Evolutionary conservation across 30 jellyfish, hydroid and myxozoan genomes (phyloP), one percentile per base, ranked within the genome.

Genomic region (Hydractinia symbiolongicarpus): DNA sequence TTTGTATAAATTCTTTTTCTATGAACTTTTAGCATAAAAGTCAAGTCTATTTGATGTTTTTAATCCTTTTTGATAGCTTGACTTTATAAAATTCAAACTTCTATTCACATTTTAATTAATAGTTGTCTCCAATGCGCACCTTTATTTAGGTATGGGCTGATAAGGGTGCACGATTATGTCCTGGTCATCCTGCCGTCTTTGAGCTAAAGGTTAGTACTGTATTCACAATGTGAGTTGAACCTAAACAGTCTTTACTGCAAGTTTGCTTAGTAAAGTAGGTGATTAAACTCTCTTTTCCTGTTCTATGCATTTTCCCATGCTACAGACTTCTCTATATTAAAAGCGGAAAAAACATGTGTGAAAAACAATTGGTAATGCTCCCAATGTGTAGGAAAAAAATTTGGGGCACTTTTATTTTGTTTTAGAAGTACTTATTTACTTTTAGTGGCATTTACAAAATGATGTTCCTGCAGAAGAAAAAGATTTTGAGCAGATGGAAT

Each of bases 131-230:
- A 30, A 30, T 30, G 44, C 44, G 2, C 1, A 30, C 73, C 15
- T 52, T 19, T 61, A 72, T 17, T 9, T 56, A 88, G 94, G 94
- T 89, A 49, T 89, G 96, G 96, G 96, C 96, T 14, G 96, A 89
- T 66, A 89, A 83, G 75, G 96, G 95, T 54, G 90, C 83, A 15
- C 67, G 61, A 55, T 30, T 79, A 15, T 68, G 85, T 82, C 96
- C 95, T 4, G 86, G 78, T 55, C 96, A 89, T 67, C 95, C 96
- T 30, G 86, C 91, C 4, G 82, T 89, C 17, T 89, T 89, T 82
- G 79, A 80, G 40, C 78, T 89, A 7, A 84, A 75, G 77, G 96
- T 89, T 15, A 55, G 94, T 66, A 4, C n/a, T n/a, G n/a, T n/a
- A n/a, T n/a, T n/a, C n/a, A n/a, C n/a, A n/a, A n/a, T n/a, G n/a